These are phyloP conservation scores for Tribolium castaneum DNA, from an alignment of 1,140 invertebrate species.

Conservation along the genomic window DNA sequence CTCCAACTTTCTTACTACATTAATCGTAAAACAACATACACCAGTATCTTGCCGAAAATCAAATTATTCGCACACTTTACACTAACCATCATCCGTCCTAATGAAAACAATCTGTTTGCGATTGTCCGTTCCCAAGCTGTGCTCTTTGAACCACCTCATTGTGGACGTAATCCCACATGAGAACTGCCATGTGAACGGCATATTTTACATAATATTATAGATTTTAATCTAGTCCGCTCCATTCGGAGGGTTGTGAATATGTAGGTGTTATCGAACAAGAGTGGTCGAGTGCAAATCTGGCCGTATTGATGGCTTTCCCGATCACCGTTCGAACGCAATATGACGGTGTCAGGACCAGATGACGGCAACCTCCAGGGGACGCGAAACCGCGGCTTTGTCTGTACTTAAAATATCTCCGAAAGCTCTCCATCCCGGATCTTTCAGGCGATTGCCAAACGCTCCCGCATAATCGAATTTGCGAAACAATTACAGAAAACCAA, in stretches of 20 bases:
- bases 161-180: not conserved
- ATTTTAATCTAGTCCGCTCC: conserved; percentile 40
- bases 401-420: conserved; percentile 4
- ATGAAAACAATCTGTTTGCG: not conserved
- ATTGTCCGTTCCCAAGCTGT: not conserved
- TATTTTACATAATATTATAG: conserved; percentile 47
- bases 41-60: not conserved
- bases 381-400: conserved; percentile 12
- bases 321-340: conserved; percentile 49
- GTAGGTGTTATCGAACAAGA: conserved; percentile 3
- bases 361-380: conserved; percentile 35
- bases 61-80: not conserved
- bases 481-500: conserved; percentile 32
- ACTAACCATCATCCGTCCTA: not conserved
- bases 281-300: conserved; percentile 30
- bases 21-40: not conserved
- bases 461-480: conserved; percentile 27
- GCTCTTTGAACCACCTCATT: not conserved
- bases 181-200: conserved; percentile 38
- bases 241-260: conserved; percentile 2
- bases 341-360: conserved; percentile 50
- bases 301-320: conserved; percentile 44
- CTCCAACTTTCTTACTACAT: not conserved
- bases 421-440: not conserved
- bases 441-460: conserved; percentile 10